phyloP scores from a whole-genome alignment of 2,888 invertebrate species.

The Volucella inflata region DNA sequence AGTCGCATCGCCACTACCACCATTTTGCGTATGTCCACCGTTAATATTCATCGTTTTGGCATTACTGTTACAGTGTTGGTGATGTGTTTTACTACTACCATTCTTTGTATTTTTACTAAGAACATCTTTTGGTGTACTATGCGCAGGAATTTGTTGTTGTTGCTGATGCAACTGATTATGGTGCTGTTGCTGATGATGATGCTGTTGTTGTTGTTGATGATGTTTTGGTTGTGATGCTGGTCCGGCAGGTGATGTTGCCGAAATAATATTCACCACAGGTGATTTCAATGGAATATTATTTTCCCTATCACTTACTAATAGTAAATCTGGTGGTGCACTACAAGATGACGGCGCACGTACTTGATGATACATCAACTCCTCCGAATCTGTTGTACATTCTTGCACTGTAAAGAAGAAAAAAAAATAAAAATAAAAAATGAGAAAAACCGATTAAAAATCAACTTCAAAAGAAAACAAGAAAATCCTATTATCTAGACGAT shows the following conservation, averaged over 20 bases:
- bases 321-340: slow-evolving; percentile 87
- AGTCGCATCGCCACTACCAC: slow-evolving; percentile 69
- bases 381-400: slow-evolving; percentile 89
- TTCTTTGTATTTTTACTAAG: slow-evolving; percentile 74
- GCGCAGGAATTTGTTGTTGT: slow-evolving; percentile 46
- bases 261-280: slow-evolving; percentile 82
- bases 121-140: slow-evolving; percentile 75
- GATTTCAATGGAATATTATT: slow-evolving; percentile 82
- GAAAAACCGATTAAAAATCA: slow-evolving; percentile 31
- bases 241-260: slow-evolving; percentile 79
- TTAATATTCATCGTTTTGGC: slow-evolving; percentile 68
- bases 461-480: slow-evolving; percentile 3
- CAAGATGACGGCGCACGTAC: slow-evolving; percentile 86
- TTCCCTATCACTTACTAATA: slow-evolving; percentile 86
- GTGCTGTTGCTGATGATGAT: slow-evolving; percentile 40
- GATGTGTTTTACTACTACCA: slow-evolving; percentile 62
- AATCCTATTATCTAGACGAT: slow-evolving; percentile 20
- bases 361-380: slow-evolving; percentile 87
- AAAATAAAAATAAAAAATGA: slow-evolving; percentile 30
- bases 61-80: slow-evolving; percentile 69
- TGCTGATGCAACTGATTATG: slow-evolving; percentile 47
- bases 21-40: slow-evolving; percentile 76
- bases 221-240: slow-evolving; percentile 76
- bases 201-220: slow-evolving; percentile 71
- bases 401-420: slow-evolving; percentile 85